These are phyloP conservation scores for Drosophila kokeensis DNA, from an alignment of 2,888 invertebrate genomes.

Conservation along the genomic window DNA sequence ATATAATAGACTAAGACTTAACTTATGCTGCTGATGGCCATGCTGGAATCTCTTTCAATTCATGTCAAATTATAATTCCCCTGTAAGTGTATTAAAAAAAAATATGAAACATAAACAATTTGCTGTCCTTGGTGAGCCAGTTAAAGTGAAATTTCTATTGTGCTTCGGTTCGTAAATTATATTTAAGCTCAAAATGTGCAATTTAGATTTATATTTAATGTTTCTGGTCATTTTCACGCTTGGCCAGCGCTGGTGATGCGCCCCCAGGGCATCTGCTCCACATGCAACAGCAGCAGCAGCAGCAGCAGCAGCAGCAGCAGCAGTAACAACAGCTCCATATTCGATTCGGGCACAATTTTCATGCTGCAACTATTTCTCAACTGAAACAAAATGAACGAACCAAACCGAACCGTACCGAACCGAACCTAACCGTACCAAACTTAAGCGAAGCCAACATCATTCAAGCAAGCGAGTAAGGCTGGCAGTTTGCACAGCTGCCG, in stretches of 20 bases:
- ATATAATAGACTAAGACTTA: background rate
- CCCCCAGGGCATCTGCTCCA: conserved; percentile 36
- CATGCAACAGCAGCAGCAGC: conserved; percentile 22
- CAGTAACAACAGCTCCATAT: conserved; percentile 36
- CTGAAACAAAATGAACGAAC: conserved; percentile 50
- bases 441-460: conserved; percentile 22
- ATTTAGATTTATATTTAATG: conserved; percentile 76
- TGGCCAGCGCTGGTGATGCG: conserved; percentile 51
- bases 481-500: conserved; percentile 66
- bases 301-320: conserved; percentile 7
- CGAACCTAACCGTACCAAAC: background rate
- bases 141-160: conserved; percentile 65
- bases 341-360: conserved; percentile 69
- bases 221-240: conserved; percentile 70
- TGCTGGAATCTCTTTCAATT: background rate
- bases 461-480: conserved; percentile 2
- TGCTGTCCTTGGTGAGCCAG: conserved; percentile 31
- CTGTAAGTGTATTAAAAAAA: background rate
- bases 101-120: conserved; percentile 10
- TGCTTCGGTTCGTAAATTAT: conserved; percentile 43
- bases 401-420: conserved; percentile 1
- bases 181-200: conserved; percentile 58
- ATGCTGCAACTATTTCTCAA: conserved; percentile 62
- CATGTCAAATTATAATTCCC: background rate
- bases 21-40: background rate